Evolutionary conservation across 2,888 invertebrate species (phyloP).

Genomic region (Ichneumoninae sp.): DNA sequence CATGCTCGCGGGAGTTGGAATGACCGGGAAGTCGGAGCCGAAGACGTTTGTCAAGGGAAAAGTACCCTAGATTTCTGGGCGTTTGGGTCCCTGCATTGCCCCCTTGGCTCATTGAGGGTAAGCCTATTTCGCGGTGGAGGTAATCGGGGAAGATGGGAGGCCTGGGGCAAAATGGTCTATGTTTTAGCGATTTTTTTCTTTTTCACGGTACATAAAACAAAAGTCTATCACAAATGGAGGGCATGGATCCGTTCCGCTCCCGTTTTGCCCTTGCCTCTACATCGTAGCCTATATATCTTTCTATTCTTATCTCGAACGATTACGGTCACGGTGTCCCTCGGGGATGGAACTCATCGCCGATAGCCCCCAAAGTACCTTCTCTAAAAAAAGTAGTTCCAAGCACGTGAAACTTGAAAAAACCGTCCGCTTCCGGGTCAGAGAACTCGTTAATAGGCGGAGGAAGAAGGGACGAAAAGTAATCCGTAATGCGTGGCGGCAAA

Average conservation of each 20-base stretch:
- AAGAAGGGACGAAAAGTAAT: constrained; percentile 44
- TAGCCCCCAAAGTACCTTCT: constrained; percentile 8
- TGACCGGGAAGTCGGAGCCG: neutral
- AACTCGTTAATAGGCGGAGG: constrained; percentile 1
- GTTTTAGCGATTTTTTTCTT: neutral
- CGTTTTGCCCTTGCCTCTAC: neutral
- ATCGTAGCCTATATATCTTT: constrained; percentile 21
- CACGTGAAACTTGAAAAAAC: constrained; percentile 10
- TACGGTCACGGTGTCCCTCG: constrained; percentile 46
- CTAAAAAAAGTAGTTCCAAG: constrained; percentile 4
- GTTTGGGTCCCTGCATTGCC: neutral
- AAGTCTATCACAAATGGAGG: neutral
- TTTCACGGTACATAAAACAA: neutral
- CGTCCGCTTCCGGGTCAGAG: neutral
- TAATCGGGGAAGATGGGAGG: neutral
- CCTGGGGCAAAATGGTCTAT: neutral
- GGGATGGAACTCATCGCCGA: constrained; percentile 23
- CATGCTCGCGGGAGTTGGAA: neutral
- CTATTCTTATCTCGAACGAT: constrained; percentile 50
- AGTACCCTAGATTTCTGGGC: neutral
- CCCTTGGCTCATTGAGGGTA: neutral
- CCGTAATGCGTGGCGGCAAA: constrained; percentile 25
- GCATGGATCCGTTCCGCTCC: neutral
- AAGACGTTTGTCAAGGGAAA: neutral
- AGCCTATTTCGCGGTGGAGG: neutral